Conservation (phyloP, 2,113 vertebrate genomes). For the Erythrocebus patas region DNA sequence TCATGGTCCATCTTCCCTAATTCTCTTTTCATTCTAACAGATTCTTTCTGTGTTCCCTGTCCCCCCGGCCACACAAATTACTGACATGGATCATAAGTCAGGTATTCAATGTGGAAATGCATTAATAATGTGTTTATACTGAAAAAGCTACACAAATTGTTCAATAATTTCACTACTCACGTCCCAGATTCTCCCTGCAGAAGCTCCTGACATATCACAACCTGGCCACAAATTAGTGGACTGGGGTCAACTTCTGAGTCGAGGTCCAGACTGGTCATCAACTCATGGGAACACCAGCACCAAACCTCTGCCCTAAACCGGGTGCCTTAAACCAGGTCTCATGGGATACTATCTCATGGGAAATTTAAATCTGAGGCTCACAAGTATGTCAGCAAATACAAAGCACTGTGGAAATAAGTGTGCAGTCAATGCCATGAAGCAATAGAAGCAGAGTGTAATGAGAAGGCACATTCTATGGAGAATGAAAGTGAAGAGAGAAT, state of each 20-base stretch:
- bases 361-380: not conserved
- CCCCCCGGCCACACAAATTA: not conserved
- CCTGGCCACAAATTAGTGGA: not conserved
- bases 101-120: not conserved
- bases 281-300: not conserved
- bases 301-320: not conserved
- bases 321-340: not conserved
- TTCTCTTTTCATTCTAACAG: conserved; percentile 12
- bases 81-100: not conserved
- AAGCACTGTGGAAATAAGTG: not conserved
- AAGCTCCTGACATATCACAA: not conserved
- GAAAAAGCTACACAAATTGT: conserved; percentile 30
- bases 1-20: not conserved
- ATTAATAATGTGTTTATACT: conserved; percentile 23
- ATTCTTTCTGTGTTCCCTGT: not conserved
- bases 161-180: conserved; percentile 14
- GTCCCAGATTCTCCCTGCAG: conserved; percentile 33
- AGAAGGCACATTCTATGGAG: not conserved
- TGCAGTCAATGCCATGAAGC: not conserved
- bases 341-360: not conserved
- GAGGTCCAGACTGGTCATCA: not conserved
- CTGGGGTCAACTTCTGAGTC: not conserved
- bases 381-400: not conserved
- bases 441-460: not conserved
- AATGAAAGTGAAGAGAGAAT: not conserved